Evolutionary conservation across 2,113 vertebrate species (phyloP), one percentile per base, ranked within the genome.

Genomic region (Podocnemis expansa): DNA sequence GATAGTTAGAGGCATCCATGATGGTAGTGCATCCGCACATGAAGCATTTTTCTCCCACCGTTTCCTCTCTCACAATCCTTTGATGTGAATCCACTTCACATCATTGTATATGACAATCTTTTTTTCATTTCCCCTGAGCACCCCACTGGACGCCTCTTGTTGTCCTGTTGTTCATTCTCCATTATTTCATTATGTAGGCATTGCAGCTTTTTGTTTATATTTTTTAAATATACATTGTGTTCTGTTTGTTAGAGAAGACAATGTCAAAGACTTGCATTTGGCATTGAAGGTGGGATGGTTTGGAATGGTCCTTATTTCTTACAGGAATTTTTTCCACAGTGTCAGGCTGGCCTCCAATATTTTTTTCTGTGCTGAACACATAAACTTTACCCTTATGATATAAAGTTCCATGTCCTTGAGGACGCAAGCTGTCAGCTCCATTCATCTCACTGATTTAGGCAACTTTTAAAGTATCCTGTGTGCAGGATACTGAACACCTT

Each of bases 381-480:
- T 12, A 67, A 67, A 38, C 31, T n/a, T n/a, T 19, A 38, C 16
- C 84, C 85, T 38, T 80, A 73, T 80, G 82, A 93, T 29, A 91
- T 93, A 91, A 95, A 90, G 89, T 73, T 10, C 54, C 56, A 34
- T 95, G 95, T 91, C 60, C 84, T 88, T 89, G 51, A 93, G 92
- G 38, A 95, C 89, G 88, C 84, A 88, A 80, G 38, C 1, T 95
- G 87, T 89, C 93, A 89, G 60, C 92, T 84, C 87, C 63, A 51
- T 87, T 93, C 13, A 31, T 22, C 34, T 85, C 41, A 85, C 94
- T 87, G 79, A 10, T 55, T 76, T 0, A 93, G 63, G 8, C 58
- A 90, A 70, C n/a, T 84, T 67, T 92, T 91, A 67, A 92, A 94
- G 94, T 85, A 80, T 38, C 85, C 49, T 76, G 87, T 84, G 22